phyloP scores from a whole-genome alignment of 2,113 vertebrate genomes.

The Istiophorus platypterus region DNA sequence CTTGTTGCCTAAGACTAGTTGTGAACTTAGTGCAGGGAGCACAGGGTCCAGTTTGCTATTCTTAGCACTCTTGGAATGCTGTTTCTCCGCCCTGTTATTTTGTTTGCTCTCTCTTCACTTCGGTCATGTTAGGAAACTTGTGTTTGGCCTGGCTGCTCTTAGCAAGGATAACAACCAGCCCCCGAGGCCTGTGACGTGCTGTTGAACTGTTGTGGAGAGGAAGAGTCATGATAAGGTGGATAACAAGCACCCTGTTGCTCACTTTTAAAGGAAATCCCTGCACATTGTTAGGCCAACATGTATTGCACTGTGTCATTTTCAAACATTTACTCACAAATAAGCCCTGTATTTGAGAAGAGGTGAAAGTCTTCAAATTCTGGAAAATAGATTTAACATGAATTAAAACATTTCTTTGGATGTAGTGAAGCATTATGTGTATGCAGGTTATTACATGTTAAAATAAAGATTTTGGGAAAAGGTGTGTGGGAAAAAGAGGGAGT shows the following conservation, averaged over 20 bases:
- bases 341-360: not conserved
- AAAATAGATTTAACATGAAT: too few species aligned
- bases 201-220: conserved; percentile 30
- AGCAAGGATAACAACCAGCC: conserved; percentile 47
- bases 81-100: conserved; percentile 81
- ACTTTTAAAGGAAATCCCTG: conserved; percentile 12
- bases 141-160: conserved; percentile 57
- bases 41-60: conserved; percentile 83
- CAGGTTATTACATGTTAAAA: conserved; percentile 1
- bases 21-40: conserved; percentile 75
- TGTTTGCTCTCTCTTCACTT: conserved; percentile 74
- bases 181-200: conserved; percentile 39
- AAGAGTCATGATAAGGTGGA: conserved; percentile 50
- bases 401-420: not conserved
- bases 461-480: conserved; percentile 12
- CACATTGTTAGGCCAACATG: not conserved
- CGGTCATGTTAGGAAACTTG: conserved; percentile 71
- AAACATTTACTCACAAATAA: not conserved
- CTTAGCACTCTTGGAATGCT: conserved; percentile 84
- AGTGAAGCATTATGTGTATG: not conserved
- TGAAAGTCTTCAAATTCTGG: not conserved
- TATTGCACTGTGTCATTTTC: not conserved
- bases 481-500: conserved; percentile 31
- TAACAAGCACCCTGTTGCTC: conserved; percentile 31
- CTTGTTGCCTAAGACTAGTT: conserved; percentile 63